phyloP scores from a whole-genome alignment of 2,113 vertebrate species.

The Anolis carolinensis region DNA sequence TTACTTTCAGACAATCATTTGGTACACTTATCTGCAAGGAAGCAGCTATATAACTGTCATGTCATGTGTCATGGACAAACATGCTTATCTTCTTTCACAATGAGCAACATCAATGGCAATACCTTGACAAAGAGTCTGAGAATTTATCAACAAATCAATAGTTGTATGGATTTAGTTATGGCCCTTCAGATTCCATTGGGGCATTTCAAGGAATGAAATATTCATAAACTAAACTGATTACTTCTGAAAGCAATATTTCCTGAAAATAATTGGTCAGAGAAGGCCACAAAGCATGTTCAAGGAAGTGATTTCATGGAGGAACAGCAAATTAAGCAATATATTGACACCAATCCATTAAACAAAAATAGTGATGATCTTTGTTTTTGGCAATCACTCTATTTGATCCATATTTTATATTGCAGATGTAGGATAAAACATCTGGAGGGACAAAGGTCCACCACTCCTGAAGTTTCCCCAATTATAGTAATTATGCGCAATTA shows the following conservation, averaged over 20 bases:
- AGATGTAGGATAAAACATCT: background rate
- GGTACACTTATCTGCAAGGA: background rate
- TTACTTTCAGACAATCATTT: background rate
- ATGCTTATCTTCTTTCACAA: background rate
- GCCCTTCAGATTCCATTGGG: background rate
- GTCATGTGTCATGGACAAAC: background rate
- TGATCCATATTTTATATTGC: no score
- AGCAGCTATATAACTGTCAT: background rate
- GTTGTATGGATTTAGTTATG: background rate
- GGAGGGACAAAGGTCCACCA: background rate
- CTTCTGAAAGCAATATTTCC: slow-evolving; percentile 36
- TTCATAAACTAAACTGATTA: slow-evolving; percentile 21
- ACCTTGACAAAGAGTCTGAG: background rate
- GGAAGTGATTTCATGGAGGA: background rate
- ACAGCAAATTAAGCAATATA: no score
- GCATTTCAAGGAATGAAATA: slow-evolving; percentile 13
- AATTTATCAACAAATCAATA: background rate
- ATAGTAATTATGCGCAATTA: no score
- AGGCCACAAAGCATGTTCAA: background rate
- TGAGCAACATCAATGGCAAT: background rate
- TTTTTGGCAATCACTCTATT: no score
- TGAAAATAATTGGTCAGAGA: slow-evolving; percentile 36
- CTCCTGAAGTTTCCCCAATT: no score
- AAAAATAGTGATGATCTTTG: no score
- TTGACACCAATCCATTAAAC: background rate